Evolutionary conservation across 2,113 vertebrate genomes (phyloP).

Genomic region (Ictidomys tridecemlineatus): DNA sequence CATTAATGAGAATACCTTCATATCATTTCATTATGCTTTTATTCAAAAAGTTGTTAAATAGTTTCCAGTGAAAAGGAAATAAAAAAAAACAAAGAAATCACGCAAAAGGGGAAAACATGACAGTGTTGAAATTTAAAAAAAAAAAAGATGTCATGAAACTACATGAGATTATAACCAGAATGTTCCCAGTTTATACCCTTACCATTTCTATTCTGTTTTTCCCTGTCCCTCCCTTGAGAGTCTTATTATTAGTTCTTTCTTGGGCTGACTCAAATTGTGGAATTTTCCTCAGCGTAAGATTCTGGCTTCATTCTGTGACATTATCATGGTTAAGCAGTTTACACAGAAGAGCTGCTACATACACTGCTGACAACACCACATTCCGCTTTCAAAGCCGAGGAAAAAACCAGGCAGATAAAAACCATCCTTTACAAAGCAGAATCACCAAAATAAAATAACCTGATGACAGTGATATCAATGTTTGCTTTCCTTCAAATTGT

Average conservation of each 20-base stretch:
- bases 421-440: conserved; percentile 11
- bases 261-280: background rate
- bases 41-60: conserved; percentile 65
- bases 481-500: conserved; percentile 28
- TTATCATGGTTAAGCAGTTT: conserved; percentile 71
- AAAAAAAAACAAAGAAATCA: conserved; percentile 33
- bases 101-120: conserved; percentile 55
- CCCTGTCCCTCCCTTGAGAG: background rate
- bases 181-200: background rate
- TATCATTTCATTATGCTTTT: conserved; percentile 62
- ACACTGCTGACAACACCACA: background rate
- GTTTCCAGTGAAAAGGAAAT: background rate
- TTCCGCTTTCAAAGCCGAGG: conserved; percentile 41
- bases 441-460: conserved; percentile 20
- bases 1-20: conserved; percentile 61
- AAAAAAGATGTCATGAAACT: background rate
- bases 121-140: conserved; percentile 33
- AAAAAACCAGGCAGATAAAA: conserved; percentile 39
- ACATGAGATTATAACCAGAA: conserved; percentile 45
- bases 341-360: background rate
- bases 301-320: conserved; percentile 61
- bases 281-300: conserved; percentile 56
- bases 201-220: background rate
- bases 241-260: background rate
- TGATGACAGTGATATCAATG: background rate